Evolutionary conservation across 2,113 vertebrate genomes (phyloP), one percentile per base, ranked within the genome.

Genomic region (Engystomops pustulosus): DNA sequence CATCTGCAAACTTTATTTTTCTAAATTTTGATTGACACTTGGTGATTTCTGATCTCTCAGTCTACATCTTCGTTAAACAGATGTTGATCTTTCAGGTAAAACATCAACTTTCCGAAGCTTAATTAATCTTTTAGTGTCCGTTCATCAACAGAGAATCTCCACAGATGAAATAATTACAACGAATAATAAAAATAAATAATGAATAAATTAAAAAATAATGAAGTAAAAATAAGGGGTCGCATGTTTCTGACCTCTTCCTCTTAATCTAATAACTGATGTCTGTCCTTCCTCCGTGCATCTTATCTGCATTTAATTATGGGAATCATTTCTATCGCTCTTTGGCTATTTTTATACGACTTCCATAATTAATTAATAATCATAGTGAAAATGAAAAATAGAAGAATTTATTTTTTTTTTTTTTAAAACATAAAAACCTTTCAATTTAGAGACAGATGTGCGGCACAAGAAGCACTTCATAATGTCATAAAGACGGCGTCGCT

Each of bases 401-500:
- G n/a, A n/a, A n/a, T n/a, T n/a, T n/a, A n/a, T n/a, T n/a, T n/a
- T n/a, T n/a, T n/a, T n/a, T n/a, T n/a, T n/a, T n/a, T n/a, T n/a
- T n/a, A 65, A 32, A 17, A 72, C 38, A 14, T 23, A 58, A 60
- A 15, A 47, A 44, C 14, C n/a, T 78, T 58, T 60, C n/a, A 10
- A 25, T 62, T 12, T 62, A 27, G 53, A 17, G 62, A 60, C 55
- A 75, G 71, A 62, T 44, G 76, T 8, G 44, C 41, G n/a, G 3
- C 17, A 27, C 36, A 45, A n/a, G 34, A 3, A 38, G 25, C 27
- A 2, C 27, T 34, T 20, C 41, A 6, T 36, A 34, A 38, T 32
- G 79, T 81, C 47, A 70, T 17, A 14, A 53, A 81, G 44, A 53
- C 32, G 17, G 34, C 30, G 47, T 81, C 47, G 3, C 38, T 77